Conservation (phyloP, 2,113 vertebrate genomes). For the Xyliphius kryptos region DNA sequence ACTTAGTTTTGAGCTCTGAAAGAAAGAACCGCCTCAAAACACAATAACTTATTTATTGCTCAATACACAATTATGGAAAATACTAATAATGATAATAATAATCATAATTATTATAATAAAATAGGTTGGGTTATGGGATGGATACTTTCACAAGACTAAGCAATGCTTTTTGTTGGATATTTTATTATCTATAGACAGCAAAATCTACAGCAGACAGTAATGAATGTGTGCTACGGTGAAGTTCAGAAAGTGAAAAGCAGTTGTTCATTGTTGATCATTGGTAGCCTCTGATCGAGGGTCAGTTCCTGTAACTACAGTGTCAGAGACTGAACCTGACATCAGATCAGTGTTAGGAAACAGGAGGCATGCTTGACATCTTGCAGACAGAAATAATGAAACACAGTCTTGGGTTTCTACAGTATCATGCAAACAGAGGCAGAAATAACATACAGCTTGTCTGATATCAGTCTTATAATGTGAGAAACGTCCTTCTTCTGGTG, state of each 20-base stretch:
- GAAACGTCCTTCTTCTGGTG: neutral
- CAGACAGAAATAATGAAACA: too few species aligned
- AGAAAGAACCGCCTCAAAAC: constrained; percentile 30
- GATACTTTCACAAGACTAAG: constrained; percentile 50
- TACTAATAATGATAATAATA: too few species aligned
- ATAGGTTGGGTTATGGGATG: too few species aligned
- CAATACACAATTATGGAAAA: constrained; percentile 57
- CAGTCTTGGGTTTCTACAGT: constrained; percentile 18
- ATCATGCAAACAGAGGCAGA: constrained; percentile 38
- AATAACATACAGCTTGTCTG: constrained; percentile 4
- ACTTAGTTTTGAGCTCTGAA: constrained; percentile 46
- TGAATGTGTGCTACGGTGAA: constrained; percentile 28
- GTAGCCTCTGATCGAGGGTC: too few species aligned
- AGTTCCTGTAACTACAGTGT: neutral
- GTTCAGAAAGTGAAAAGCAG: constrained; percentile 20
- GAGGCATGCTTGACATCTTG: constrained; percentile 30
- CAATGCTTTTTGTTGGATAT: too few species aligned
- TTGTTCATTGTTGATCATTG: too few species aligned
- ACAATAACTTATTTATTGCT: constrained; percentile 69
- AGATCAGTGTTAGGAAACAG: constrained; percentile 20
- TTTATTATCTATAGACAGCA: too few species aligned
- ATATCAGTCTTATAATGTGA: constrained; percentile 9
- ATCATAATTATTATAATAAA: too few species aligned
- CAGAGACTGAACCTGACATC: neutral
- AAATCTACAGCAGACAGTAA: constrained; percentile 54